Conservation (phyloP, 2,113 vertebrate species). For the Solea senegalensis region DNA sequence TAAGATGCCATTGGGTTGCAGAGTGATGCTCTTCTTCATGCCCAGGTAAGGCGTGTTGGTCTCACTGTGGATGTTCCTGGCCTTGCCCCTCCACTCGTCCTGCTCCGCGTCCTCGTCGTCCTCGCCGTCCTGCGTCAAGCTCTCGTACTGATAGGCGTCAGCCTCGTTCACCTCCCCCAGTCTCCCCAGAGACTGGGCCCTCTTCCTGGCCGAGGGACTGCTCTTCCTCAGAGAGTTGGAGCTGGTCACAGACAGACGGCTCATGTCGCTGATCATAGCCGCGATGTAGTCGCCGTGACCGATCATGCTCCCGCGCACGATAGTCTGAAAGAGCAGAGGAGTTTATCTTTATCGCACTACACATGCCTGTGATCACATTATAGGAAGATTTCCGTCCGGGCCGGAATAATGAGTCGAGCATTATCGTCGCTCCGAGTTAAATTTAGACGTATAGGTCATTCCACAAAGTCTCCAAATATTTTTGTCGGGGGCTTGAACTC, state of each 20-base stretch:
- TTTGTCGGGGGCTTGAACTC: constrained; percentile 31
- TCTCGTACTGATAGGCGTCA: constrained; percentile 90
- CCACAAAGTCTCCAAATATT: constrained; percentile 55
- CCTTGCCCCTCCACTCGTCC: constrained; percentile 86
- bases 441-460: constrained; percentile 70
- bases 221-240: constrained; percentile 93
- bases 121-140: constrained; percentile 82
- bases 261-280: constrained; percentile 93
- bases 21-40: constrained; percentile 80
- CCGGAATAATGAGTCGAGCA: constrained; percentile 56
- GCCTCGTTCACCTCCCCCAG: constrained; percentile 90
- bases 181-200: constrained; percentile 92
- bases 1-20: constrained; percentile 88
- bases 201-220: constrained; percentile 89
- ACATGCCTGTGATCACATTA: constrained; percentile 35
- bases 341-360: constrained; percentile 47
- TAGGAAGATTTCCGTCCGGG: constrained; percentile 39
- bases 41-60: constrained; percentile 88
- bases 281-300: constrained; percentile 93
- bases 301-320: constrained; percentile 92
- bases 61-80: constrained; percentile 85
- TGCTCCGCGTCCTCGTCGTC: constrained; percentile 75
- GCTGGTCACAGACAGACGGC: constrained; percentile 94
- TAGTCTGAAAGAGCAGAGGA: constrained; percentile 84
- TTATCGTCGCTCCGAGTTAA: constrained; percentile 68